phyloP scores from a whole-genome alignment of 2,113 vertebrate genomes.

The Ondatra zibethicus region DNA sequence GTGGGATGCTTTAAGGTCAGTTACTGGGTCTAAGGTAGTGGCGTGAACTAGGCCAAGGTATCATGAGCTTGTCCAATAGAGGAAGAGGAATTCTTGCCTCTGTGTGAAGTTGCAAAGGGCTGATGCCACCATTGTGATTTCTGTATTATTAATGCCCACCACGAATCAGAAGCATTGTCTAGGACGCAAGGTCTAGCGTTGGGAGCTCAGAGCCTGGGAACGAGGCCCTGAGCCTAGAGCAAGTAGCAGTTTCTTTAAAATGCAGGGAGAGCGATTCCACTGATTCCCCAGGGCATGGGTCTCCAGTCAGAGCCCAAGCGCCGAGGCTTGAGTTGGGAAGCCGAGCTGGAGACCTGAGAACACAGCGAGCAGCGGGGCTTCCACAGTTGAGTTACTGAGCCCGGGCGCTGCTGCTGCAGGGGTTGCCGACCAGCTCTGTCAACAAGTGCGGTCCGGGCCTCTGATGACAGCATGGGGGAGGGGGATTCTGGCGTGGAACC shows the following conservation, averaged over 20 bases:
- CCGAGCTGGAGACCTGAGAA: background rate
- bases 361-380: background rate
- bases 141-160: background rate
- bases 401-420: background rate
- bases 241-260: background rate
- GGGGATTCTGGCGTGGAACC: slow-evolving; percentile 68
- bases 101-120: background rate
- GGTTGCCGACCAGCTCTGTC: background rate
- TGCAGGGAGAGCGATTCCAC: background rate
- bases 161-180: background rate
- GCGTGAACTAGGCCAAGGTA: background rate
- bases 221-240: background rate
- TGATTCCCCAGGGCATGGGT: background rate
- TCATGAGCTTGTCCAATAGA: background rate
- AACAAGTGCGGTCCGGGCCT: slow-evolving; percentile 55
- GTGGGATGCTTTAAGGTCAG: background rate
- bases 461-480: slow-evolving; percentile 55
- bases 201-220: background rate
- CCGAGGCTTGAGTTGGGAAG: background rate
- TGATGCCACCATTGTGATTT: background rate
- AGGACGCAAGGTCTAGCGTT: background rate
- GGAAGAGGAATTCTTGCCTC: background rate
- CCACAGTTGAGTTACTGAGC: background rate
- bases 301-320: background rate
- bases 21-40: background rate